A percentile compares a stretch with the other conserved stretches of the same genome.
Evolutionary conservation across 2,797 vertebrate species (phyloP).

Genomic region (Typhlichthys eigenmanni): DNA sequence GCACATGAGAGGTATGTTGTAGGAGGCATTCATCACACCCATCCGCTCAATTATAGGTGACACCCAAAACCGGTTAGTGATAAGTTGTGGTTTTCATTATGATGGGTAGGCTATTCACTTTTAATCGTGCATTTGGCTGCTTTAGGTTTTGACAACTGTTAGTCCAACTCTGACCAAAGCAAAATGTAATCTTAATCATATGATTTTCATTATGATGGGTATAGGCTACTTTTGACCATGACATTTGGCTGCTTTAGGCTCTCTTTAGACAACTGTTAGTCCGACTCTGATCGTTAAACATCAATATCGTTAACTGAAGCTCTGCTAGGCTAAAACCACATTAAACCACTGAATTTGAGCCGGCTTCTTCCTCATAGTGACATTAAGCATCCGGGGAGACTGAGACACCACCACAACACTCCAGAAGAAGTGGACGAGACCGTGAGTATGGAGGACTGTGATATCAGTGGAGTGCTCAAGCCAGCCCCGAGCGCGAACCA

Average conservation of each 20-base stretch:
- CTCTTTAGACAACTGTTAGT: no score
- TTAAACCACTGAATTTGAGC: neutral
- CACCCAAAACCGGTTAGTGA: neutral
- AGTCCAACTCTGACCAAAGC: no score
- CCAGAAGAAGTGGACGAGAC: constrained; percentile 80
- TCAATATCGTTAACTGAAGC: no score
- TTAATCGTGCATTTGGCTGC: no score
- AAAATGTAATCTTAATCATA: no score
- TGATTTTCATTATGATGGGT: neutral
- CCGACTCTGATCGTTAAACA: neutral
- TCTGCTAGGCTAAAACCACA: neutral
- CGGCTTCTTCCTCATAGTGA: constrained; percentile 25
- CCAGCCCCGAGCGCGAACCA: neutral
- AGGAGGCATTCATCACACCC: no score
- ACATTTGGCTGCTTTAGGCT: neutral
- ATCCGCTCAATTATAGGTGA: no score
- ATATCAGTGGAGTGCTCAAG: constrained; percentile 11
- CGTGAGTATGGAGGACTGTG: constrained; percentile 58
- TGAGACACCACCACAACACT: constrained; percentile 52
- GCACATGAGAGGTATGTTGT: constrained; percentile 57
- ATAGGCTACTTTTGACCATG: neutral
- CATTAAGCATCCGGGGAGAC: constrained; percentile 35
- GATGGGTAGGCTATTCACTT: no score
- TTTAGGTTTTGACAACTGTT: no score
- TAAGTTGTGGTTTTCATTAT: no score